Percentiles rank a stretch among this genome's conserved stretches.
Evolutionary conservation across 2,888 invertebrate species (phyloP).

Genomic region (Tridacna crocea): DNA sequence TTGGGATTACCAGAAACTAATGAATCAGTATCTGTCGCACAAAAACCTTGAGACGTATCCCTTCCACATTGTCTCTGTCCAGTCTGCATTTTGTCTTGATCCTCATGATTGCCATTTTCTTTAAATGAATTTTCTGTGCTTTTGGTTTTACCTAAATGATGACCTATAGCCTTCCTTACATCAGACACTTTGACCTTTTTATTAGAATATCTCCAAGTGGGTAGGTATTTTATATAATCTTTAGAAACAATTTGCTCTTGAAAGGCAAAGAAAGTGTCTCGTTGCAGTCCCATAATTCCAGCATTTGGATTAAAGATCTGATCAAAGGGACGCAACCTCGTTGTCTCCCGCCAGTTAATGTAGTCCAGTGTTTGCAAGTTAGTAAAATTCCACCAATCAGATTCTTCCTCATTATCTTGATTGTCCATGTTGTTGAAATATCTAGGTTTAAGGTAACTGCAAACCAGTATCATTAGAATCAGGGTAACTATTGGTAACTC

Average conservation of each 20-base stretch:
- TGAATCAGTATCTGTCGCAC: not conserved
- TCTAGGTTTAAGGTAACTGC: conserved; percentile 29
- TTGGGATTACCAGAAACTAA: conserved; percentile 31
- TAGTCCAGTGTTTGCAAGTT: conserved; percentile 75
- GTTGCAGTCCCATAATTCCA: conserved; percentile 42
- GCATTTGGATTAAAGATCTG: conserved; percentile 80
- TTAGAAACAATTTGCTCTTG: conserved; percentile 65
- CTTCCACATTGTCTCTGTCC: too few relatives aligned
- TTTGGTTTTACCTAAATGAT: not conserved
- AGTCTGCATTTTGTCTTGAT: too few relatives aligned
- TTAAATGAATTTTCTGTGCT: not conserved
- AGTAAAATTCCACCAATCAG: conserved; percentile 84
- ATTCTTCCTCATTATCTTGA: conserved; percentile 55
- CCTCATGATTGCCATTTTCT: not conserved
- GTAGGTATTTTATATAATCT: conserved; percentile 85
- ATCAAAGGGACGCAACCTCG: conserved; percentile 78
- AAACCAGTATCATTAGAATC: conserved; percentile 63
- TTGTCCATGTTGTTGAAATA: conserved; percentile 20
- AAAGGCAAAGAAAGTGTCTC: conserved; percentile 77
- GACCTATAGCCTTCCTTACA: not conserved
- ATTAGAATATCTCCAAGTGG: conserved; percentile 83
- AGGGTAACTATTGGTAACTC: conserved; percentile 71
- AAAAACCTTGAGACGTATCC: not conserved
- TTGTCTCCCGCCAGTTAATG: conserved; percentile 67
- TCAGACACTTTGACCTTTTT: not conserved